A percentile compares a stretch with the other conserved stretches of the same genome.
These are phyloP conservation scores for Nemotelus nigrinus DNA, from an alignment of 2,888 invertebrate genomes.

Conservation along the genomic window DNA sequence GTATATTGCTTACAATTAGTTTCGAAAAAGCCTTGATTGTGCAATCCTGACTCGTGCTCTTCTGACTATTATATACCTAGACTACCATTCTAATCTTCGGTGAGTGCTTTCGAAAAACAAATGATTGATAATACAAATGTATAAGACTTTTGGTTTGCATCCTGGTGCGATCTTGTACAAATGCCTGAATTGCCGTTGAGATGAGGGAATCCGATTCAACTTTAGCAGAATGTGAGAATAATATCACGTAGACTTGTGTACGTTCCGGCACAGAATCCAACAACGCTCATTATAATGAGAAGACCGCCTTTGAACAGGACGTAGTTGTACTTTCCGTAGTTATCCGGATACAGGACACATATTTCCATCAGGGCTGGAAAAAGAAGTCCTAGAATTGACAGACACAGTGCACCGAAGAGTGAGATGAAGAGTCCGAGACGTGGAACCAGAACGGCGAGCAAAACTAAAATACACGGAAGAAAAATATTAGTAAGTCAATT, in stretches of 20 bases:
- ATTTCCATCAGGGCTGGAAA: conserved; percentile 81
- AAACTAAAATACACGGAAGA: conserved; percentile 69
- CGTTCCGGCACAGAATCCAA: conserved; percentile 75
- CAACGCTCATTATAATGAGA: conserved; percentile 70
- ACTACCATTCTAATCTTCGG: conserved; percentile 16
- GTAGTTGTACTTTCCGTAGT: conserved; percentile 66
- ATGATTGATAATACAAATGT: no score
- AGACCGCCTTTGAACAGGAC: conserved; percentile 68
- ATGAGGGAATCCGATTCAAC: no score
- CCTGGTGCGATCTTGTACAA: no score
- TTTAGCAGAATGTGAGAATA: conserved; percentile 57
- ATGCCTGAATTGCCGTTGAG: no score
- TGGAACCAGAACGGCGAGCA: conserved; percentile 76
- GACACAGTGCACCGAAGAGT: conserved; percentile 77
- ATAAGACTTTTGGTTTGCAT: no score
- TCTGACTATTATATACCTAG: not conserved
- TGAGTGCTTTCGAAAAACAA: not conserved
- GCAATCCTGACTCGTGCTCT: conserved; percentile 1
- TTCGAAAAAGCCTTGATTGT: conserved; percentile 36
- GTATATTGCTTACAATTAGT: conserved; percentile 8
- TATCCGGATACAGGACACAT: conserved; percentile 75
- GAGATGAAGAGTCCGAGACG: conserved; percentile 79
- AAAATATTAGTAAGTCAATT: conserved; percentile 4
- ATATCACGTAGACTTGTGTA: conserved; percentile 73
- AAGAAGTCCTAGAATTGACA: conserved; percentile 77